Evolutionary conservation across 2,888 invertebrate genomes (phyloP).

Genomic region (Syrphus vitripennis): DNA sequence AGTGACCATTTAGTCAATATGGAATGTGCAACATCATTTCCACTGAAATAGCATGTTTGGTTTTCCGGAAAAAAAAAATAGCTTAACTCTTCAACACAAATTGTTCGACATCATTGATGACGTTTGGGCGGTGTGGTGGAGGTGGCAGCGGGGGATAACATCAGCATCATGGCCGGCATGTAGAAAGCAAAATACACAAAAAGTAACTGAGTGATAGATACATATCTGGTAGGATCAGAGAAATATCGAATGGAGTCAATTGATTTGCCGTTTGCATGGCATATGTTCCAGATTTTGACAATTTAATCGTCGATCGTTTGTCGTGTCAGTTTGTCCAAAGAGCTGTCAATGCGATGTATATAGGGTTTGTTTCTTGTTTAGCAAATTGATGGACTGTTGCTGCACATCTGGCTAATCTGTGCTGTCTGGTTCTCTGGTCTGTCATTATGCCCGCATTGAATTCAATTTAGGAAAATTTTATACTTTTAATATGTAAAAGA

Average conservation of each 20-base stretch:
- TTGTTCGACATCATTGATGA: not conserved
- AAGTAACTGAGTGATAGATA: not conserved
- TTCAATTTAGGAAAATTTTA: not conserved
- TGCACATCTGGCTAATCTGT: slow-evolving; percentile 53
- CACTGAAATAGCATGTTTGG: slow-evolving; percentile 49
- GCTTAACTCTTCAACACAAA: slow-evolving; percentile 15
- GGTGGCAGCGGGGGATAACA: not conserved
- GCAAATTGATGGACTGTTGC: slow-evolving; percentile 57
- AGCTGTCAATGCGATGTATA: not conserved
- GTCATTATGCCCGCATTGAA: not conserved
- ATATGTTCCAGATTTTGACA: slow-evolving; percentile 65
- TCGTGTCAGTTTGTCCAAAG: slow-evolving; percentile 13
- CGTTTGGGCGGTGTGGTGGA: no score
- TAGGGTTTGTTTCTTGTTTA: slow-evolving; percentile 25
- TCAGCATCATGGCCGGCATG: not conserved
- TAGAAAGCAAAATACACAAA: not conserved
- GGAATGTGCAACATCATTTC: slow-evolving; percentile 12
- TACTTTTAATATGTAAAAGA: not conserved
- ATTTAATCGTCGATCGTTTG: slow-evolving; percentile 52
- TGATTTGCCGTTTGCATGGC: slow-evolving; percentile 49
- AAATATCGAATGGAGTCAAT: slow-evolving; percentile 32
- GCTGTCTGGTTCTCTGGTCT: no score
- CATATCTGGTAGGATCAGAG: not conserved
- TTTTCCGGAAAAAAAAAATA: slow-evolving; percentile 57
- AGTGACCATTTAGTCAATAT: slow-evolving; percentile 58